Evolutionary conservation across 2,888 invertebrate genomes (phyloP).

Genomic region (Hymenopus coronatus): DNA sequence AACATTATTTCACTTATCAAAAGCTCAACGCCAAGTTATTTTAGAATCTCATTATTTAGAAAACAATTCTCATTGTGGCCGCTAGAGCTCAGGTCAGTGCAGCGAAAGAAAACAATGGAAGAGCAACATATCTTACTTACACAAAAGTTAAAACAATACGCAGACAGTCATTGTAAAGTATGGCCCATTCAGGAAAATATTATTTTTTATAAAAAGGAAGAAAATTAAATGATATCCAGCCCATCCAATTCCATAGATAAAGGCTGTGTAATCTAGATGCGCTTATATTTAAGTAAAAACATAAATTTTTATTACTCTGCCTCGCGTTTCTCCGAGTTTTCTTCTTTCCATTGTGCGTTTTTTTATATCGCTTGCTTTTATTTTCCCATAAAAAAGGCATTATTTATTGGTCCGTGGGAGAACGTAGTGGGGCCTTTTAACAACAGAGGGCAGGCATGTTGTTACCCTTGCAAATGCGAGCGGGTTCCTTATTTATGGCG

Average conservation of each 20-base stretch:
- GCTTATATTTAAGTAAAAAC: background rate
- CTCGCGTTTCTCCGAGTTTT: background rate
- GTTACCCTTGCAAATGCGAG: background rate
- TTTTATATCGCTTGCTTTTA: background rate
- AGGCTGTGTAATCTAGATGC: background rate
- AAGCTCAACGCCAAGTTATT: no score
- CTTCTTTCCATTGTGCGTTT: background rate
- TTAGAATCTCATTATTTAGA: background rate
- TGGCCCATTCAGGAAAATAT: background rate
- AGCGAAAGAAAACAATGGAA: background rate
- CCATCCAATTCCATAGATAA: background rate
- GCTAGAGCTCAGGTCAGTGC: background rate
- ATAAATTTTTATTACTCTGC: background rate
- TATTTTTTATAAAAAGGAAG: background rate
- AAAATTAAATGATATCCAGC: background rate
- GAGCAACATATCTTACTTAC: background rate
- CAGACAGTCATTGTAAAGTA: background rate
- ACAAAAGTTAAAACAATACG: background rate
- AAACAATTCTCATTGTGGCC: background rate
- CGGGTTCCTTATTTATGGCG: background rate
- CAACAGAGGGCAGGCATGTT: background rate
- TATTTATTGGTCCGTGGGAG: background rate
- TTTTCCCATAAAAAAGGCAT: background rate
- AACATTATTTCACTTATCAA: no score
- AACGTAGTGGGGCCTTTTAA: background rate